A percentile compares a stretch with the other conserved stretches of the same genome.
Evolutionary conservation across 2,797 vertebrate species (phyloP).

Genomic region (Diceros bicornis): DNA sequence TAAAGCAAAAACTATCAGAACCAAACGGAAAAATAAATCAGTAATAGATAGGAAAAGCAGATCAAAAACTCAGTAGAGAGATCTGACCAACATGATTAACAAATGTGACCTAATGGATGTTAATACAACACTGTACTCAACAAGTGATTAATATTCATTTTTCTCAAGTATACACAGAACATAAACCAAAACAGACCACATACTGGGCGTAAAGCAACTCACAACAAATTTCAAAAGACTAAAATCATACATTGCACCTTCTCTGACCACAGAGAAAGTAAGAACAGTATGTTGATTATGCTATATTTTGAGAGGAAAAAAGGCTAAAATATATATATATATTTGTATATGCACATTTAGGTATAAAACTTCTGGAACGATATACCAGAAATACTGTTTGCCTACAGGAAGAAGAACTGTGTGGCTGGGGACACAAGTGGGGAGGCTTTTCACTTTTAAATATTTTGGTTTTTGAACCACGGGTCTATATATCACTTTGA

Average conservation of each 20-base stretch:
- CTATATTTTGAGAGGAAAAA: background rate
- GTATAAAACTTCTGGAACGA: background rate
- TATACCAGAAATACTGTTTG: background rate
- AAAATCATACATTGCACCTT: background rate
- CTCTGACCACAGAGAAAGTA: background rate
- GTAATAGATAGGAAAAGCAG: background rate
- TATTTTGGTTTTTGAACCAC: background rate
- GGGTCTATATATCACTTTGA: background rate
- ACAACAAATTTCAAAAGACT: background rate
- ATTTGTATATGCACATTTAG: background rate
- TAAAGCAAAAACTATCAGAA: conserved; percentile 30
- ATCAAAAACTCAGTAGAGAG: background rate
- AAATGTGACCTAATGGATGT: background rate
- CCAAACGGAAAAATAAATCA: background rate
- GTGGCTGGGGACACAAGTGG: background rate
- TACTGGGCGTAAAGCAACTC: background rate
- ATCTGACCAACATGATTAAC: background rate
- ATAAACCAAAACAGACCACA: background rate
- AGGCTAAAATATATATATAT: background rate
- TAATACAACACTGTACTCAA: background rate
- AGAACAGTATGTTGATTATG: background rate
- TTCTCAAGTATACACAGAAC: background rate
- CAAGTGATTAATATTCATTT: background rate
- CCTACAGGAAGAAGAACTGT: background rate
- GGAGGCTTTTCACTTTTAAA: background rate